Conservation (phyloP, 1,140 invertebrate genomes). For the Scaptomyza hsui region DNA sequence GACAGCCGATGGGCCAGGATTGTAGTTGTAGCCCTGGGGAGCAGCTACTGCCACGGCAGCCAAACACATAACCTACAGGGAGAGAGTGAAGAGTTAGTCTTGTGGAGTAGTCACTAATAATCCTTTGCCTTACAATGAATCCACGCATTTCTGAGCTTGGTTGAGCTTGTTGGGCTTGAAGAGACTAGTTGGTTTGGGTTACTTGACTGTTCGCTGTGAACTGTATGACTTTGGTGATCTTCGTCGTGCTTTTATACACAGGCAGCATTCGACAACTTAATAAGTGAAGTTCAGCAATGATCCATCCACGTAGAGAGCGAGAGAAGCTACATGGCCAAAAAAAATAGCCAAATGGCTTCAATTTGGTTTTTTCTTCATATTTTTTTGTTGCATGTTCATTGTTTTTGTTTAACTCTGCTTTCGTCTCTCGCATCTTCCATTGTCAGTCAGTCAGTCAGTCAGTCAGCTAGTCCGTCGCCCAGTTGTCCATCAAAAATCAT, state of each 20-base stretch:
- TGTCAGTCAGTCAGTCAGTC: neutral
- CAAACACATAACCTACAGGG: conserved; percentile 69
- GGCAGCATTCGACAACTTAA: conserved; percentile 64
- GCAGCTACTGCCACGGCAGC: conserved; percentile 75
- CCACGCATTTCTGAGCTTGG: conserved; percentile 81
- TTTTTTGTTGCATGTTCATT: conserved; percentile 78
- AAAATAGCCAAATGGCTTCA: conserved; percentile 30
- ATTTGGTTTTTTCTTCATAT: neutral
- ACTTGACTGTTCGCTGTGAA: conserved; percentile 64
- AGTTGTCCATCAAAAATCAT: conserved; percentile 42
- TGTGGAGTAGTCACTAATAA: neutral
- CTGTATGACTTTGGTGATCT: conserved; percentile 61
- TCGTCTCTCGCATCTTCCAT: conserved; percentile 32
- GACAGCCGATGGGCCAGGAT: conserved; percentile 61
- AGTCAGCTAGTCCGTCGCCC: neutral
- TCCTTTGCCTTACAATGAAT: conserved; percentile 75
- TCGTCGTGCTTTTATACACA: conserved; percentile 68
- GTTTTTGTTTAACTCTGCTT: conserved; percentile 67
- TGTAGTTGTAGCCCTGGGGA: conserved; percentile 81
- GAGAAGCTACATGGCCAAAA: conserved; percentile 34
- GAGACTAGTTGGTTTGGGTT: conserved; percentile 40
- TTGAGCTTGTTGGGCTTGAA: conserved; percentile 52
- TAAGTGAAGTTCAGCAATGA: conserved; percentile 71
- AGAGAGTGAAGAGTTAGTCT: neutral
- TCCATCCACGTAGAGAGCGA: conserved; percentile 8